Percentiles rank a stretch among this genome's conserved stretches.
Evolutionary conservation across 1,140 invertebrate genomes (phyloP).

Genomic region (Brachionus asplanchnoidis): DNA sequence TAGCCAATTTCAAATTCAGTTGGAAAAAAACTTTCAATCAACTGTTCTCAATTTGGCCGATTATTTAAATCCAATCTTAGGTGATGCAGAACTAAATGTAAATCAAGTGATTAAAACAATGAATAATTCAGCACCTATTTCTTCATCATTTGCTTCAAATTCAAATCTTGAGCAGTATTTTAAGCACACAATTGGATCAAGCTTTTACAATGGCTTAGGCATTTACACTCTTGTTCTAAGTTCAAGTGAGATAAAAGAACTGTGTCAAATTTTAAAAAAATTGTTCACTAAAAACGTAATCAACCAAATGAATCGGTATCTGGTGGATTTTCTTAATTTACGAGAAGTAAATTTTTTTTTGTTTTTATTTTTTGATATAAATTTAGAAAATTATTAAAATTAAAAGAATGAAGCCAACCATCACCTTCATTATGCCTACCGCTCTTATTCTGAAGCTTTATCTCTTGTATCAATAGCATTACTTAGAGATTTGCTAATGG

Average conservation of each 20-base stretch:
- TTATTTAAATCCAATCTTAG: slow-evolving; percentile 35
- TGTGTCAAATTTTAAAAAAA: slow-evolving; percentile 24
- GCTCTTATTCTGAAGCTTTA: slow-evolving; percentile 86
- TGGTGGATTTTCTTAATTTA: background rate
- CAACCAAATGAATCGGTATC: slow-evolving; percentile 15
- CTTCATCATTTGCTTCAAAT: slow-evolving; percentile 6
- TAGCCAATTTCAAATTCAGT: background rate
- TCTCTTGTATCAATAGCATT: slow-evolving; percentile 87
- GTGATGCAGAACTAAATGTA: background rate
- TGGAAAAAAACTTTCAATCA: background rate
- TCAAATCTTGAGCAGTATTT: slow-evolving; percentile 27
- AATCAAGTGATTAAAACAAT: background rate
- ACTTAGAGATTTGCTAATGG: slow-evolving; percentile 79
- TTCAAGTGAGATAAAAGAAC: background rate
- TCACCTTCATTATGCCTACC: slow-evolving; percentile 67
- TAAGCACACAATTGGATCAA: slow-evolving; percentile 18
- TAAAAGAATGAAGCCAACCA: background rate
- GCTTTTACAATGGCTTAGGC: slow-evolving; percentile 19
- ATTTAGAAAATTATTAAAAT: background rate
- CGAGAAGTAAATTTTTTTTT: background rate
- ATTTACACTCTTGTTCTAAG: background rate
- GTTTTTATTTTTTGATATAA: background rate
- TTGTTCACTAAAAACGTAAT: slow-evolving; percentile 26
- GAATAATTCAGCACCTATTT: background rate
- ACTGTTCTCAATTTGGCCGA: slow-evolving; percentile 23